These are phyloP conservation scores for Leptocoma aspasia DNA, from an alignment of 2,113 vertebrate species.

Conservation along the genomic window DNA sequence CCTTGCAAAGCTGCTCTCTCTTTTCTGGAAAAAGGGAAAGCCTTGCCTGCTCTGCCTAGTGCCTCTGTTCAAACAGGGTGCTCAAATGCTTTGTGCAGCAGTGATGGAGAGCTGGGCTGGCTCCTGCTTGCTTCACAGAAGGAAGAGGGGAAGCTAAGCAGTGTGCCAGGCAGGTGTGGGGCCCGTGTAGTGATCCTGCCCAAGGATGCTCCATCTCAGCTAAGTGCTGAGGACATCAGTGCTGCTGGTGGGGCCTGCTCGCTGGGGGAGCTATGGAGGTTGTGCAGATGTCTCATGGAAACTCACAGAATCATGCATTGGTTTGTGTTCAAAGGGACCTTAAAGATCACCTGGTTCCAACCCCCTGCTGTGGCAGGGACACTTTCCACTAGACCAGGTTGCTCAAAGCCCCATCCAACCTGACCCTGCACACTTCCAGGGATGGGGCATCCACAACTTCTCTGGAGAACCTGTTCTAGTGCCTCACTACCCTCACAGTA, in stretches of 20 bases:
- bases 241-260: neutral
- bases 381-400: neutral
- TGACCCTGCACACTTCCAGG: neutral
- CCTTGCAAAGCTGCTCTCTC: neutral
- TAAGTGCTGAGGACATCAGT: neutral
- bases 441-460: neutral
- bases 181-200: neutral
- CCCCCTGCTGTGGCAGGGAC: neutral
- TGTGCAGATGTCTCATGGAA: neutral
- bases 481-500: neutral
- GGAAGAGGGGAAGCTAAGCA: neutral
- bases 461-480: neutral
- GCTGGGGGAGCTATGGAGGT: accelerated
- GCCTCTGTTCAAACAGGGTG: neutral
- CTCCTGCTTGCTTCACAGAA: neutral
- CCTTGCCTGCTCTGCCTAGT: neutral
- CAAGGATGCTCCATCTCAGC: neutral
- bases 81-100: neutral
- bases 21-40: neutral
- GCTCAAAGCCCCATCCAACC: neutral
- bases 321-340: neutral
- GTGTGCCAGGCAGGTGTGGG: neutral
- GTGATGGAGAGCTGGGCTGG: neutral
- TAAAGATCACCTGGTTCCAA: neutral
- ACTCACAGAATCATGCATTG: neutral